phyloP scores from a whole-genome alignment of 1,140 invertebrate genomes.

The Pogonomyrmex barbatus region DNA sequence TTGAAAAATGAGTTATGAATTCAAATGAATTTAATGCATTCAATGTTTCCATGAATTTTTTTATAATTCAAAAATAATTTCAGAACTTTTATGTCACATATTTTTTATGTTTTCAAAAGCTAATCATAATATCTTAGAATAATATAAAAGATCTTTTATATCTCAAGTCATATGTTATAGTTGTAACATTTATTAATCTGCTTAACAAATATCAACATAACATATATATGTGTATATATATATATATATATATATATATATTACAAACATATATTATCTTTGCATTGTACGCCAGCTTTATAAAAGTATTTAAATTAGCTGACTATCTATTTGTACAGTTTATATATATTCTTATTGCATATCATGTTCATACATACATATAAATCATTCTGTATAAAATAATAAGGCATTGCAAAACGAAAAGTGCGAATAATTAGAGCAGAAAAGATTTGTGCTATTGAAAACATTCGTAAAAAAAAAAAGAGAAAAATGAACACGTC shows the following conservation, averaged over 20 bases:
- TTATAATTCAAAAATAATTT: too few species aligned
- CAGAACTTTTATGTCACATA: not conserved
- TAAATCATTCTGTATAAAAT: slow-evolving; percentile 20
- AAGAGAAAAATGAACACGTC: not conserved
- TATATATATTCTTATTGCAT: slow-evolving; percentile 20
- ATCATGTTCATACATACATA: not conserved
- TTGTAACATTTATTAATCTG: slow-evolving; percentile 59
- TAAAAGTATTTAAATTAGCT: slow-evolving; percentile 55
- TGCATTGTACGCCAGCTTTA: slow-evolving; percentile 47
- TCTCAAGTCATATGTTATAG: not conserved
- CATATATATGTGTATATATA: not conserved
- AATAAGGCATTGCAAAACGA: slow-evolving; percentile 8
- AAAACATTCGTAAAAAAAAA: not conserved
- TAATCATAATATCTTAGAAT: not conserved
- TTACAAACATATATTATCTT: slow-evolving; percentile 43
- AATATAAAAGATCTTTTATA: not conserved
- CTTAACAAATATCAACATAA: slow-evolving; percentile 37
- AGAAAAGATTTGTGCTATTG: not conserved
- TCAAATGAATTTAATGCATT: too few species aligned
- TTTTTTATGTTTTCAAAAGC: not conserved
- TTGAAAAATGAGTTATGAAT: too few species aligned
- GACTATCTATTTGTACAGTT: slow-evolving; percentile 47
- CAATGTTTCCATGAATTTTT: too few species aligned
- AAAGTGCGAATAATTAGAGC: not conserved
- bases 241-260: not conserved